Evolutionary conservation across 2,113 vertebrate species (phyloP), one percentile per base, ranked within the genome.

Genomic region (Epinephelus cyanopodus): DNA sequence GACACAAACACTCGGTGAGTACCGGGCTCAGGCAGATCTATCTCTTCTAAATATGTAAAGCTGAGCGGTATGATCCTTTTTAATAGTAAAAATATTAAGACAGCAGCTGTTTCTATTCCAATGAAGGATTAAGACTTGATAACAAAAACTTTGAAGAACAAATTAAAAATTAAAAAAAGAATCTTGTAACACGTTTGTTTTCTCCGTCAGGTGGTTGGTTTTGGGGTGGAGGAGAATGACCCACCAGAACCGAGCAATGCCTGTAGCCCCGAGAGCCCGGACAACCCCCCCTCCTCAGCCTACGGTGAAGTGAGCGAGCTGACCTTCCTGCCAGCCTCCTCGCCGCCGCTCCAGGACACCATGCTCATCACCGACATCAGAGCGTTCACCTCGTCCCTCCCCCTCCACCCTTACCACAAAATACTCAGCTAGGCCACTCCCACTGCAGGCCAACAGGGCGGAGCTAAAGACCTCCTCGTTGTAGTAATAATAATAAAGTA

Each of bases 351-450:
- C 84, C 81, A 86, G 52, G 79, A 95, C 0, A 66, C 91, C 58
- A 84, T 90, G 54, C 94, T 95, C 83, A 97, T 99, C 90, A 95
- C 91, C 2, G 96, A 99, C 91, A 97, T 99, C 95, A 96, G 96
- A 85, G 93, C 95, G 62, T 99, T 99, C 93, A 98, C 96, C 63
- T 95, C 97, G 79, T 93, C 94, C 50, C 96, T 98, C 69, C 94
- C 90, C 80, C 96, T 99, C 71, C 95, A 97, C 93, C 97, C 97
- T 21, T 97, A 96, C 95, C 97, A 99, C 93, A 99, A 99, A 90
- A 96, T 99, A 95, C 91, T 99, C 87, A 94, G 95, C 94, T 99
- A 97, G 81, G 66, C n/a, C 60, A 0, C 27, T 8, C 64, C 18
- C 65, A 2, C 77, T 3, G 13, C 54, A 29, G 15, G 11, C 21